These are phyloP conservation scores for Sander lucioperca DNA, from an alignment of 2,113 vertebrate species.

Conservation along the genomic window DNA sequence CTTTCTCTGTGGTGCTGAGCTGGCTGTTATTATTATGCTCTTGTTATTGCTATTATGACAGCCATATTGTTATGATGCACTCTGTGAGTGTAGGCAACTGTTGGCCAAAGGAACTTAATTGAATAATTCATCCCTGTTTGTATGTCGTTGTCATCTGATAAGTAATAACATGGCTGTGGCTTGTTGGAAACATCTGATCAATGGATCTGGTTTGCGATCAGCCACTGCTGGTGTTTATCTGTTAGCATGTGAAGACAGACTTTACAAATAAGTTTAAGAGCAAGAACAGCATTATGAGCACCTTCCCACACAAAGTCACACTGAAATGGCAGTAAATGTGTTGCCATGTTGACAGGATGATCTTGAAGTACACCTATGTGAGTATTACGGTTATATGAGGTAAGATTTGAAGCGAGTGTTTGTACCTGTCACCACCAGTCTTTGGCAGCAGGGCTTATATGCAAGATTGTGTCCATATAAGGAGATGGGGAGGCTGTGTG, in stretches of 20 bases:
- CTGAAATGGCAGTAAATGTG: neutral
- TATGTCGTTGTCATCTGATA: slow-evolving; percentile 17
- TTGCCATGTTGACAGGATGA: neutral
- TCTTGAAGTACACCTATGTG: neutral
- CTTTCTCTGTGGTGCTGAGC: slow-evolving; percentile 4
- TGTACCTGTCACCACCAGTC: slow-evolving; percentile 32
- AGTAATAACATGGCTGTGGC: slow-evolving; percentile 11
- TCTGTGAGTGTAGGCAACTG: neutral
- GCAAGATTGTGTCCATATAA: slow-evolving; percentile 47
- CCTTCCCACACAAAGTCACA: neutral
- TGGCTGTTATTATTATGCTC: slow-evolving; percentile 5
- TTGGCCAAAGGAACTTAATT: slow-evolving; percentile 16
- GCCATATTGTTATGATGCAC: slow-evolving; percentile 12
- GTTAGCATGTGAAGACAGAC: neutral
- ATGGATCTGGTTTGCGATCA: neutral
- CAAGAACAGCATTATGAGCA: neutral
- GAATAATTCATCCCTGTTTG: slow-evolving; percentile 17
- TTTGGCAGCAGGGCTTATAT: neutral
- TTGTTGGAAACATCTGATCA: slow-evolving; percentile 5
- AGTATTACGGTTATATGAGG: neutral
- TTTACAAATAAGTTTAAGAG: neutral
- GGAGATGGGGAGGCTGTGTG: slow-evolving; percentile 15
- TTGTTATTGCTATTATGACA: slow-evolving; percentile 22
- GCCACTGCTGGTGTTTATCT: neutral
- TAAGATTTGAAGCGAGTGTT: slow-evolving; percentile 6